Evolutionary conservation across 2,888 invertebrate genomes (phyloP), one percentile per base, ranked within the genome.

Genomic region (Cephus rjabovi): DNA sequence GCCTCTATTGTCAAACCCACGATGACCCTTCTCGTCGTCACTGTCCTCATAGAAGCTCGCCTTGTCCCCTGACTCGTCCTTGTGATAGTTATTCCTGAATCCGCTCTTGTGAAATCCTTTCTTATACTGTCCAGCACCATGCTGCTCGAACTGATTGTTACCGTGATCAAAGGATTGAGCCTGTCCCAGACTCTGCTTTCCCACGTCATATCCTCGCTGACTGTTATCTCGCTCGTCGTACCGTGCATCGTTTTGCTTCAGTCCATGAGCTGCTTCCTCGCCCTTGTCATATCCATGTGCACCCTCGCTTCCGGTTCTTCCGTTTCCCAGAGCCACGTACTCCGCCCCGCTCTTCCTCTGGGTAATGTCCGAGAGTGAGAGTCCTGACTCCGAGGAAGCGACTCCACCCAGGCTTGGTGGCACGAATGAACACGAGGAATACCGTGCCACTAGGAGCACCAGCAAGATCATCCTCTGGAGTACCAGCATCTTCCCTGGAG

Each of bases 41-140:
- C 91, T 93, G 86, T 95, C 95, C 85, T 95, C 95, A 86, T 94
- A 95, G 90, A 93, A 95, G 37, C 94, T 95, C 77, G 94, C 94
- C 84, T 95, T 95, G 85, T 94, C 94, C 0, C 95, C 95, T 15
- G 94, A 94, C 87, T 95, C 95, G 83, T 95, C 95, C 89, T 95
- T 95, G 85, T 95, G 94, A 85, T 95, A 95, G 23, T 94, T 94
- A 85, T 95, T 95, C 84, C 94, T 94, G 87, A 95, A 95, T 31
- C 95, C 95, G 82, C 94, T 93, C 78, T 95, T 94, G 83, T 94
- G 95, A 82, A 95, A 95, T 4, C 95, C 95, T 87, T 95, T 95
- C 86, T 95, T 95, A 82, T 95, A 94, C 0, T 90, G 85, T n/a
- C 86, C 86, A 31, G 71, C 81, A n/a, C 79, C 83, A 33, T 83